Base-by-base conservation (phyloP, 2,797 vertebrate species). In the Sebastes vulpes region DNA sequence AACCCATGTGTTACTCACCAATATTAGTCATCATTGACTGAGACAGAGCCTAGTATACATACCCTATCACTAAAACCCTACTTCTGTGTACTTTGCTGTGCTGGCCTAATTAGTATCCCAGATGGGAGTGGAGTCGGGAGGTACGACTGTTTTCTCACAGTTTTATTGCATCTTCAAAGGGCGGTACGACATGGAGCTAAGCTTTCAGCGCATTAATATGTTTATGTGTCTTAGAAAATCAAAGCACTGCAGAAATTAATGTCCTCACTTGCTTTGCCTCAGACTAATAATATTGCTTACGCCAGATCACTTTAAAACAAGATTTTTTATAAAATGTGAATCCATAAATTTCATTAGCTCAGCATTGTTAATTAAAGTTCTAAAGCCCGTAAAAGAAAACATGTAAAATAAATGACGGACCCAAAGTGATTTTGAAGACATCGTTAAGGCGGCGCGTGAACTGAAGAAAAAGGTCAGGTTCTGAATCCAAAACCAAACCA, bases 151-250 rank as follows among this genome's bases (percentile, higher is more conserved):
- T 91, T 85, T 91, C 79, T 87, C 83, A 77, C 79, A 46, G 64
- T 86, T 95, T 95, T 93, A 95, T 83, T 86, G 81, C 85, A 65
- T 90, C 92, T 93, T 95, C 91, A 94, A 94, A 95, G 83, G 68
- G n/a, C 63, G 83, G 61, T 61, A 72, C 70, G 83, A 87, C 66
- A 74, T 46, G 79, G 67, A 79, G 74, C 71, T 72, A 32, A 63
- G 56, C 59, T 65, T 81, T 67, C 26, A 72, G 54, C 65, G 53
- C 84, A 81, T 72, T 69, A 77, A 83, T 77, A 72, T 61, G 57
- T 88, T 84, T 72, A 81, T 69, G 57, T 25, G 54, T 77, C 59
- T 71, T 23, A 52, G 48, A 32, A 32, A 90, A 81, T 83, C 78
- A 88, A 87, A 82, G 69, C 53, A 60, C 10, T 32, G 31, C 6